A percentile compares a stretch with the other conserved stretches of the same genome.
These are phyloP conservation scores for Dendropsophus ebraccatus DNA, from an alignment of 2,113 vertebrate species.

Conservation along the genomic window DNA sequence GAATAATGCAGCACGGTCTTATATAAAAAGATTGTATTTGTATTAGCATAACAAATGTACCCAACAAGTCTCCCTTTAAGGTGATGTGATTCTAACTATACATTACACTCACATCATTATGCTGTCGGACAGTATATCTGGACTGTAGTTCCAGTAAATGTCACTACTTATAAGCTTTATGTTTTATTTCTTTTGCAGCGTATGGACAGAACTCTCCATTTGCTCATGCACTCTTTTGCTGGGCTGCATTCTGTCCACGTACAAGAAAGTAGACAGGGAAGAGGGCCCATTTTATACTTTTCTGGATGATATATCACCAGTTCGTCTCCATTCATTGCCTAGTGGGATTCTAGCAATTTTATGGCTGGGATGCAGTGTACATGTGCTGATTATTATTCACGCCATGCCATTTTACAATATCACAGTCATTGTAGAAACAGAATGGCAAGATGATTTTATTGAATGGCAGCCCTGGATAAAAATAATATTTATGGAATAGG, in stretches of 20 bases:
- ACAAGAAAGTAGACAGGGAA: constrained; percentile 13
- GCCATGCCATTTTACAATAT: constrained; percentile 33
- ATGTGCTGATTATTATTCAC: constrained; percentile 56
- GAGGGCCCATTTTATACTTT: constrained; percentile 30
- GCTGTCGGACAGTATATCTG: not conserved
- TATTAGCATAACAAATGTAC: not conserved
- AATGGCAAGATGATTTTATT: constrained; percentile 29
- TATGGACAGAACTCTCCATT: not conserved
- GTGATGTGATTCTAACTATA: not conserved
- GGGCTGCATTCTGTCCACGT: constrained; percentile 35
- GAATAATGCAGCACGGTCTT: not conserved
- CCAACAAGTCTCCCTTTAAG: not conserved
- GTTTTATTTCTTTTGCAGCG: not conserved
- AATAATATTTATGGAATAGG: constrained; percentile 4
- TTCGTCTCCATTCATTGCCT: constrained; percentile 42
- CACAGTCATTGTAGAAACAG: constrained; percentile 33
- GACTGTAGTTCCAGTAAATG: constrained; percentile 19
- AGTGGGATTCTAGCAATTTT: constrained; percentile 53
- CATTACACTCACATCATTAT: not conserved
- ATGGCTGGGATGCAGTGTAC: constrained; percentile 41
- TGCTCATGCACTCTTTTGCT: not conserved
- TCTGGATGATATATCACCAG: constrained; percentile 51
- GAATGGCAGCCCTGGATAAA: constrained; percentile 29
- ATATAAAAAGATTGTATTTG: not conserved
- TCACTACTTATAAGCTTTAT: constrained; percentile 8